phyloP scores from a whole-genome alignment of 2,113 vertebrate genomes.

The Ancistrus triradiatus region DNA sequence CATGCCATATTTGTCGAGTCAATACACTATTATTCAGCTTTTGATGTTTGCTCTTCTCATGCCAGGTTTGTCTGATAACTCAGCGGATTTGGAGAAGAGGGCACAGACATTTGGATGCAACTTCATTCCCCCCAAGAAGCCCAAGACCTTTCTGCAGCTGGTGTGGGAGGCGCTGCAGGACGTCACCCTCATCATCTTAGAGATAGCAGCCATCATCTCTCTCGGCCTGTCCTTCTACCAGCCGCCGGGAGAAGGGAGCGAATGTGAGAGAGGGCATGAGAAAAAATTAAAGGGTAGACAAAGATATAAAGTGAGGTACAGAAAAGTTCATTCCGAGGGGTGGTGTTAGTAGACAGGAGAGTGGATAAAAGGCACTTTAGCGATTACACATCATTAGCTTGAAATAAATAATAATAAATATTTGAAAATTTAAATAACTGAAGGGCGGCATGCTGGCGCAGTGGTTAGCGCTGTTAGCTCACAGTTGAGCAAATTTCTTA shows the following conservation, averaged over 20 bases:
- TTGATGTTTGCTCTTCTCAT: not conserved
- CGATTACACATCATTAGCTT: no score
- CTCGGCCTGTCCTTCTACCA: conserved; percentile 87
- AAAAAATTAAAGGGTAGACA: not conserved
- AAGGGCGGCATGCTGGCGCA: no score
- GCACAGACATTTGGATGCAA: conserved; percentile 78
- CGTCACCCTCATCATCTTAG: conserved; percentile 88
- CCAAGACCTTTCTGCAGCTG: conserved; percentile 85
- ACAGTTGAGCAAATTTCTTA: no score
- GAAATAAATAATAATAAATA: no score
- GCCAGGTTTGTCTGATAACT: conserved; percentile 77
- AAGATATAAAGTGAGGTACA: not conserved
- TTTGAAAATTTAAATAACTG: no score
- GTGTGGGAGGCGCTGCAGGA: conserved; percentile 90
- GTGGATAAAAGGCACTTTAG: no score
- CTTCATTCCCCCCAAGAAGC: conserved; percentile 84
- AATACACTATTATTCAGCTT: no score
- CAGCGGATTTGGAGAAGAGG: conserved; percentile 78
- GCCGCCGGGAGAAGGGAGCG: conserved; percentile 73
- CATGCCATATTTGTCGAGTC: no score
- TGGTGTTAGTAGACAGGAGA: not conserved
- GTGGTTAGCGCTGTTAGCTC: no score
- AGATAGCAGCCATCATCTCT: conserved; percentile 86
- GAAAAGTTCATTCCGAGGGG: not conserved
- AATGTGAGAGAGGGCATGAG: conserved; percentile 59